These are phyloP conservation scores for Hirtodrosophila cameraria DNA, from an alignment of 2,888 invertebrate species.

Conservation along the genomic window DNA sequence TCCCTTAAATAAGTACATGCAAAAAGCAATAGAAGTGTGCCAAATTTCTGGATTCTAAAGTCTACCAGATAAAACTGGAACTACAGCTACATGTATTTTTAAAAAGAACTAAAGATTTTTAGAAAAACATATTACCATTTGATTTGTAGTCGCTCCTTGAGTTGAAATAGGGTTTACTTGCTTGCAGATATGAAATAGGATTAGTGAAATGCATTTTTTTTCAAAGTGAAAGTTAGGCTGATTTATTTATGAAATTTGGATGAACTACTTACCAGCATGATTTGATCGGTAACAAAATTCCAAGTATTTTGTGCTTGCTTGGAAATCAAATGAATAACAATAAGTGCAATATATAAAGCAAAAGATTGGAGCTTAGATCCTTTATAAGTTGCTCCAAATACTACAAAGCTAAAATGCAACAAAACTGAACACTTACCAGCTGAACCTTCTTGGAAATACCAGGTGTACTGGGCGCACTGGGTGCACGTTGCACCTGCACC, in stretches of 20 bases:
- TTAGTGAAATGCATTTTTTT: slow-evolving; percentile 24
- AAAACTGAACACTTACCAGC: slow-evolving; percentile 86
- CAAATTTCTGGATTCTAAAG: no score
- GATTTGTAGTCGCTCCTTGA: slow-evolving; percentile 22
- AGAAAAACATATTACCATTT: slow-evolving; percentile 42
- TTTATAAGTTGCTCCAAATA: slow-evolving; percentile 7
- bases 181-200: slow-evolving; percentile 71
- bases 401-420: neutral
- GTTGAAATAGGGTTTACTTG: slow-evolving; percentile 77
- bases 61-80: neutral
- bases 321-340: slow-evolving; percentile 28
- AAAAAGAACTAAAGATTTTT: neutral
- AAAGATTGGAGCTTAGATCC: slow-evolving; percentile 11
- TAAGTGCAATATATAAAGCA: slow-evolving; percentile 24
- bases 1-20: no score
- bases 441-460: slow-evolving; percentile 94
- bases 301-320: slow-evolving; percentile 80
- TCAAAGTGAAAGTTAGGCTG: slow-evolving; percentile 14
- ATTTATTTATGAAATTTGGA: neutral
- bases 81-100: neutral
- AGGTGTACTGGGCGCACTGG: slow-evolving; percentile 86
- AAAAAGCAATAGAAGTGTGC: no score
- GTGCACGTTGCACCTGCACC: slow-evolving; percentile 81
- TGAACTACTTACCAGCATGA: slow-evolving; percentile 63
- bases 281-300: slow-evolving; percentile 76